Evolutionary conservation across 2,797 vertebrate genomes (phyloP).

Genomic region (Forpus xanthops): DNA sequence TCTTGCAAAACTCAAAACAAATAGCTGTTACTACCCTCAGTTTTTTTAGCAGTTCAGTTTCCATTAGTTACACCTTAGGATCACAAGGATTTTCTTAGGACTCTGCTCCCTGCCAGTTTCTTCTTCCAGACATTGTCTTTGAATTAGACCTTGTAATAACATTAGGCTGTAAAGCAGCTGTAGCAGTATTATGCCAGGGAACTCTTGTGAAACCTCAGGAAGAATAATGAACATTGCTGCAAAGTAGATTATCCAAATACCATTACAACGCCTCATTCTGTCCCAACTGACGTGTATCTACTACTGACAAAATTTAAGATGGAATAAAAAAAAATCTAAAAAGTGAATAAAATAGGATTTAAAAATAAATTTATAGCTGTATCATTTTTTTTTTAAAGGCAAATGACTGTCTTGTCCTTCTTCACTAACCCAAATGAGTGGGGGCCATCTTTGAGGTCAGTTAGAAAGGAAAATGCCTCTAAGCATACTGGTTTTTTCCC

Average conservation of each 20-base stretch:
- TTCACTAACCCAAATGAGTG: neutral
- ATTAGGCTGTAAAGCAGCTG: slow-evolving; percentile 55
- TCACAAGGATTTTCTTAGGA: slow-evolving; percentile 17
- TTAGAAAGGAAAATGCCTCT: neutral
- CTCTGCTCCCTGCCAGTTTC: slow-evolving; percentile 23
- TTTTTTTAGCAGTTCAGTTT: neutral
- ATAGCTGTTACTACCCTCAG: neutral
- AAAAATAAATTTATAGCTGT: neutral
- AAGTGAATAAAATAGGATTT: neutral
- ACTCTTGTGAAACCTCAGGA: slow-evolving; percentile 55
- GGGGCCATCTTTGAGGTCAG: neutral
- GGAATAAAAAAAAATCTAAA: neutral
- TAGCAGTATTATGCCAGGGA: slow-evolving; percentile 54
- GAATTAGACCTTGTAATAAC: slow-evolving; percentile 54
- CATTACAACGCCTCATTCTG: neutral
- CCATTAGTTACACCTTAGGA: neutral
- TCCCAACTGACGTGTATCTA: neutral
- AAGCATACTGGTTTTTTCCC: neutral
- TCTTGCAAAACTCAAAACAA: neutral
- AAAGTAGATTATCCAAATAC: slow-evolving; percentile 41
- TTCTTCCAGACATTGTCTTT: slow-evolving; percentile 37
- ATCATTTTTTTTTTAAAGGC: neutral
- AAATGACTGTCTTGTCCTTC: neutral
- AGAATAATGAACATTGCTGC: slow-evolving; percentile 49
- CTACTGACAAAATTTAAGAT: neutral